Evolutionary conservation across 2,113 vertebrate species (phyloP).

Genomic region (Lasiurus borealis): DNA sequence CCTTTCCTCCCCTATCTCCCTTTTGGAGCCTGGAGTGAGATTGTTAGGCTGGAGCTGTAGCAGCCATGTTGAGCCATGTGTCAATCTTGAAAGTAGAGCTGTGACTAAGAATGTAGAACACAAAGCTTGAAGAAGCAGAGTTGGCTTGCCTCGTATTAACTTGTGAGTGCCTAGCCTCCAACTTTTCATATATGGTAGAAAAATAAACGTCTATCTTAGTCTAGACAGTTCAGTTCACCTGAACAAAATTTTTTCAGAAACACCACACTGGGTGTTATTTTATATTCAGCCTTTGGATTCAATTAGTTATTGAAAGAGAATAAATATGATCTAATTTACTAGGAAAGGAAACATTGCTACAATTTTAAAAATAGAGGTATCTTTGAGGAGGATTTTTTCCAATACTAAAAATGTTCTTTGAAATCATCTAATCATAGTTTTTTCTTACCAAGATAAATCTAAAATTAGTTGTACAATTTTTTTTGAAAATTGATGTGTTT

Average conservation of each 20-base stretch:
- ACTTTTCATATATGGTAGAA: background rate
- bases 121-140: background rate
- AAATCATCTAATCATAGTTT: constrained; percentile 30
- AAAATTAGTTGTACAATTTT: no score
- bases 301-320: constrained; percentile 8
- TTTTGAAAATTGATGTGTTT: background rate
- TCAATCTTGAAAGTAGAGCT: background rate
- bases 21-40: background rate
- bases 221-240: background rate
- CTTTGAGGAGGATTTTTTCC: constrained; percentile 23
- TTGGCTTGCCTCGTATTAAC: no score
- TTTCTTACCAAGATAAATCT: background rate
- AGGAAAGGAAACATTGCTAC: constrained; percentile 17
- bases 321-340: background rate
- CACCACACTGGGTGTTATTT: background rate
- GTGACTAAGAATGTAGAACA: background rate
- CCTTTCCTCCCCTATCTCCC: background rate
- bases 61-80: background rate
- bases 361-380: background rate
- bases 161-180: background rate
- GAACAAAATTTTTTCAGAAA: constrained; percentile 26
- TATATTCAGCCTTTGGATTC: constrained; percentile 2
- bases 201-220: background rate
- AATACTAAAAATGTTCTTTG: constrained; percentile 29
- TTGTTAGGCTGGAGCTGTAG: background rate